A percentile compares a stretch with the other conserved stretches of the same genome.
phyloP scores from a whole-genome alignment of 23 tunicate species.

The Oikopleura vanhoeffeni region DNA sequence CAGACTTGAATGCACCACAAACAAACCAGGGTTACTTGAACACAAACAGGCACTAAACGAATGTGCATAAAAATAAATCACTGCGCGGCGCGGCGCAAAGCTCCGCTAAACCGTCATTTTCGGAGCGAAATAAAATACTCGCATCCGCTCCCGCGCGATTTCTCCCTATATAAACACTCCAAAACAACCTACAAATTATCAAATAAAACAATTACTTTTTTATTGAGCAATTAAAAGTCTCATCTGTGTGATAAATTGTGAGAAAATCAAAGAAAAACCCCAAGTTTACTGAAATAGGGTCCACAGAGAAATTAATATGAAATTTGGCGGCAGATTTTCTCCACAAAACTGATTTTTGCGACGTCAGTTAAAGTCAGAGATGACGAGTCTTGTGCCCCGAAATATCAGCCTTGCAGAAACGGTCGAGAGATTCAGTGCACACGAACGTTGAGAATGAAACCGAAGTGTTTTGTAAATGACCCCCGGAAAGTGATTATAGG shows the following conservation, averaged over 20 bases:
- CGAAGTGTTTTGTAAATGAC: slow-evolving; percentile 68
- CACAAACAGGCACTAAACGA: too few species aligned
- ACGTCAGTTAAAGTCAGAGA: not conserved
- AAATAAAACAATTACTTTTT: not conserved
- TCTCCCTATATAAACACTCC: not conserved
- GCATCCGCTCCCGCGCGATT: not conserved
- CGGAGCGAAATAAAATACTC: not conserved
- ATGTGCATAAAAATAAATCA: too few species aligned
- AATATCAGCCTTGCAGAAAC: slow-evolving; percentile 18
- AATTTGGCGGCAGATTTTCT: not conserved
- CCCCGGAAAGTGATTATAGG: slow-evolving; percentile 61
- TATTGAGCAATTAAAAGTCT: too few species aligned
- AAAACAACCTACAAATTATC: not conserved
- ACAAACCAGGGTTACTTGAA: too few species aligned
- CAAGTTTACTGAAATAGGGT: not conserved
- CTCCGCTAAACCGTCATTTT: too few species aligned
- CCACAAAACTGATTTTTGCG: too few species aligned
- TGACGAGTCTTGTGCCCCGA: not conserved
- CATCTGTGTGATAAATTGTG: too few species aligned
- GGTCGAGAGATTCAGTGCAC: slow-evolving; percentile 46
- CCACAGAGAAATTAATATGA: not conserved
- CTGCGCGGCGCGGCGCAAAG: too few species aligned
- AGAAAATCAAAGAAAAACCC: not conserved
- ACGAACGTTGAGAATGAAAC: slow-evolving; percentile 48
- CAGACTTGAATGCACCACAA: too few species aligned